A percentile compares a stretch with the other conserved stretches of the same genome.
phyloP scores from a whole-genome alignment of 2,113 vertebrate species.

The Heloderma charlesbogerti region DNA sequence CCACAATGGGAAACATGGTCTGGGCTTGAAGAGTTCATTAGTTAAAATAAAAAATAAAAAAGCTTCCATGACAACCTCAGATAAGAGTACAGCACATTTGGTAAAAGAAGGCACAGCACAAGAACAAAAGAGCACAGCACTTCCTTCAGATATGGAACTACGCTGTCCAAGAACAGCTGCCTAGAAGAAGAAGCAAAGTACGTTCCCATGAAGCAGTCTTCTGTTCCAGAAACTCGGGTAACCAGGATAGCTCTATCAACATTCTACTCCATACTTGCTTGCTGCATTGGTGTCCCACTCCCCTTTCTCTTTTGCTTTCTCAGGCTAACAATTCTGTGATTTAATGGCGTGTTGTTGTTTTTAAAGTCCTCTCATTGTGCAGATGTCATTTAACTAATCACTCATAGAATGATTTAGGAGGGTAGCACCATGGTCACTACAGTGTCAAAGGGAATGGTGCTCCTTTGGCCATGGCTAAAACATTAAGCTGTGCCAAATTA shows the following conservation, averaged over 20 bases:
- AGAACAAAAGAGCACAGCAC: slow-evolving; percentile 47
- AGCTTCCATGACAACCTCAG: slow-evolving; percentile 47
- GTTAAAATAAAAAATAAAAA: too few species aligned
- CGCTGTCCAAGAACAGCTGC: slow-evolving; percentile 48
- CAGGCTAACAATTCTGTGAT: slow-evolving; percentile 74
- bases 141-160: slow-evolving; percentile 44
- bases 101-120: neutral
- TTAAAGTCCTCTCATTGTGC: slow-evolving; percentile 79
- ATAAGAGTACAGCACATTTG: slow-evolving; percentile 44
- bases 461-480: slow-evolving; percentile 72
- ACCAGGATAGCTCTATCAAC: slow-evolving; percentile 71
- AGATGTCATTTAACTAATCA: slow-evolving; percentile 82
- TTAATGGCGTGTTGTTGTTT: slow-evolving; percentile 66
- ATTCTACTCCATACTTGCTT: slow-evolving; percentile 74
- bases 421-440: slow-evolving; percentile 51
- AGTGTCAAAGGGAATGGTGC: slow-evolving; percentile 72
- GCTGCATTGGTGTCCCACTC: slow-evolving; percentile 19
- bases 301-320: neutral
- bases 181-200: slow-evolving; percentile 38
- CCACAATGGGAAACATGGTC: slow-evolving; percentile 19
- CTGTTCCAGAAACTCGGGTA: slow-evolving; percentile 35
- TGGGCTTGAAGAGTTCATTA: slow-evolving; percentile 43
- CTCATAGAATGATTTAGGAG: slow-evolving; percentile 75
- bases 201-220: slow-evolving; percentile 54
- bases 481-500: slow-evolving; percentile 79